These are phyloP conservation scores for Ochlodes sylvanus DNA, from an alignment of 2,888 invertebrate genomes.

Conservation along the genomic window DNA sequence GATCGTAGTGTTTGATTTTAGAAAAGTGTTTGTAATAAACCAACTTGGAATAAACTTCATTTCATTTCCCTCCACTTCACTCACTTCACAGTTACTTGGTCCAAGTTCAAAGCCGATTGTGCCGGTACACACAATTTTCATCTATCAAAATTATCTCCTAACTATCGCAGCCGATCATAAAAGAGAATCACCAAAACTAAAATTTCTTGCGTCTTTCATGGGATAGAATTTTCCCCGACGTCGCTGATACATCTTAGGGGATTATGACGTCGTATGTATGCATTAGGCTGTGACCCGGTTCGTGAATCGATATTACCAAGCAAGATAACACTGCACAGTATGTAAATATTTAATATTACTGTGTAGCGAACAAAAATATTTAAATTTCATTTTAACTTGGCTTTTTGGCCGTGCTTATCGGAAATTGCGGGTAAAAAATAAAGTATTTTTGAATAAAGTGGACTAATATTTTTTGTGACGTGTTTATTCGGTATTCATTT, in stretches of 20 bases:
- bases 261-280: constrained; percentile 33
- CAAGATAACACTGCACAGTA: constrained; percentile 27
- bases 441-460: background rate
- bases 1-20: too few species aligned
- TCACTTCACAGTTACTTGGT: too few species aligned
- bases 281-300: constrained; percentile 25
- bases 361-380: constrained; percentile 15
- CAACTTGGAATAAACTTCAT: too few species aligned
- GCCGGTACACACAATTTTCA: too few species aligned
- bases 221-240: constrained; percentile 1
- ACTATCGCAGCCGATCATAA: background rate
- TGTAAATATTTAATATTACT: constrained; percentile 24
- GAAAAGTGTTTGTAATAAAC: too few species aligned
- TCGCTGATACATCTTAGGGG: constrained; percentile 27
- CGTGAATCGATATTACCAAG: constrained; percentile 19
- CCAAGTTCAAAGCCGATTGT: too few species aligned
- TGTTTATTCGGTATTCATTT: background rate
- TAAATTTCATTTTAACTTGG: constrained; percentile 18
- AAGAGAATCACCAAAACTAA: constrained; percentile 9
- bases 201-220: background rate
- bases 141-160: too few species aligned
- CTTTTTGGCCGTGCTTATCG: constrained; percentile 6
- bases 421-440: background rate
- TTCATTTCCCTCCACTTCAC: too few species aligned
- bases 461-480: background rate